These are phyloP conservation scores for Columba guinea DNA, from an alignment of 2,797 vertebrate genomes.

Conservation along the genomic window DNA sequence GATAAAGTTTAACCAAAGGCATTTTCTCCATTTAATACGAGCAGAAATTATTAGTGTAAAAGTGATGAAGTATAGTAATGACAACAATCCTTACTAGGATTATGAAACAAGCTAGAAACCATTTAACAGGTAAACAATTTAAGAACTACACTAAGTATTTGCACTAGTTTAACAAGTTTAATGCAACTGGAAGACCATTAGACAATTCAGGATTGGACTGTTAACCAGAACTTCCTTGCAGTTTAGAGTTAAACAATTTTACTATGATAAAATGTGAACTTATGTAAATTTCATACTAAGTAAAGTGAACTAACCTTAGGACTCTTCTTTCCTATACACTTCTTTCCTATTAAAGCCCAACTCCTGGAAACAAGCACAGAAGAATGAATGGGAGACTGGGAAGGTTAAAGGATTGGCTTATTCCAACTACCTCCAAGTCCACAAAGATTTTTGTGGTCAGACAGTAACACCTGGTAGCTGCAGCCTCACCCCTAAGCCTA, in stretches of 20 bases:
- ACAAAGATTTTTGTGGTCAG: fast-evolving
- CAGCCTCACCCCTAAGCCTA: not conserved
- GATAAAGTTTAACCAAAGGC: not conserved
- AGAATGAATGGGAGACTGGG: conserved; percentile 4
- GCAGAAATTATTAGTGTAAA: not conserved
- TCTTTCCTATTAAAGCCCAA: conserved; percentile 45
- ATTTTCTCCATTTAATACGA: not conserved
- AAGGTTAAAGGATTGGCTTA: not conserved
- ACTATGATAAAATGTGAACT: not conserved
- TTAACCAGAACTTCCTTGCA: not conserved
- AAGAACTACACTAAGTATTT: not conserved
- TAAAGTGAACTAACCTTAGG: conserved; percentile 23
- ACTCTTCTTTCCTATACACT: not conserved
- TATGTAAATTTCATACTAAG: not conserved
- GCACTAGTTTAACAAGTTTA: not conserved
- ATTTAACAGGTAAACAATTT: not conserved
- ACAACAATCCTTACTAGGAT: not conserved
- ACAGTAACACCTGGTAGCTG: not conserved
- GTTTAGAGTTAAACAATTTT: not conserved
- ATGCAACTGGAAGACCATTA: not conserved
- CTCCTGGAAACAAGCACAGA: conserved; percentile 43
- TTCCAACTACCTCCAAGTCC: not conserved
- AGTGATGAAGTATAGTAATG: not conserved
- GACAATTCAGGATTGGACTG: not conserved
- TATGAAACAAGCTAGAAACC: not conserved